phyloP scores from a whole-genome alignment of 2,113 vertebrate species.

The Athene cunicularia region DNA sequence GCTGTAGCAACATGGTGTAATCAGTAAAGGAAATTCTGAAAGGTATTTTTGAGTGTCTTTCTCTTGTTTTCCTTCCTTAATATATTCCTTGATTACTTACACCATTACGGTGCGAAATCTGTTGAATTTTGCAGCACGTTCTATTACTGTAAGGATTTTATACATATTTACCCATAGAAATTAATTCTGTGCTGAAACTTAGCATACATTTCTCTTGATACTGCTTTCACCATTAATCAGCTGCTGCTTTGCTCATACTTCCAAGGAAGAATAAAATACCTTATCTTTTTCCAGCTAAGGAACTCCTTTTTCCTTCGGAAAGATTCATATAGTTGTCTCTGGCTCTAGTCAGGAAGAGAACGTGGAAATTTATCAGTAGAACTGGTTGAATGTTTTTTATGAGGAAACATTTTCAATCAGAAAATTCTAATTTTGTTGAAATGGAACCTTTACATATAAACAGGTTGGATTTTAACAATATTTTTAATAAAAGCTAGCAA shows the following conservation, averaged over 20 bases:
- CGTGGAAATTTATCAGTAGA: neutral
- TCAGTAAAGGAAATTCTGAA: neutral
- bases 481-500: neutral
- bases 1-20: neutral
- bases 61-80: neutral
- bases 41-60: neutral
- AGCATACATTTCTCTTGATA: neutral
- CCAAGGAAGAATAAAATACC: neutral
- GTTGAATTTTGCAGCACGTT: conserved; percentile 5
- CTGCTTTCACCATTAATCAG: neutral
- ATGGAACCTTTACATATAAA: neutral
- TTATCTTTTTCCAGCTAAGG: neutral
- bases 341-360: neutral
- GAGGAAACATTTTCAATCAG: neutral
- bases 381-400: neutral
- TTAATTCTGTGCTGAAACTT: conserved; percentile 12
- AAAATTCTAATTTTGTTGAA: neutral
- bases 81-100: neutral
- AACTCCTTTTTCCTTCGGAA: neutral
- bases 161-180: conserved; percentile 18
- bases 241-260: neutral
- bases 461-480: neutral
- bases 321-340: neutral
- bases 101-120: neutral
- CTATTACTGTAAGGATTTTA: neutral